These are phyloP conservation scores for Falcunculus frontatus DNA, from an alignment of 2,113 vertebrate species.

Conservation along the genomic window DNA sequence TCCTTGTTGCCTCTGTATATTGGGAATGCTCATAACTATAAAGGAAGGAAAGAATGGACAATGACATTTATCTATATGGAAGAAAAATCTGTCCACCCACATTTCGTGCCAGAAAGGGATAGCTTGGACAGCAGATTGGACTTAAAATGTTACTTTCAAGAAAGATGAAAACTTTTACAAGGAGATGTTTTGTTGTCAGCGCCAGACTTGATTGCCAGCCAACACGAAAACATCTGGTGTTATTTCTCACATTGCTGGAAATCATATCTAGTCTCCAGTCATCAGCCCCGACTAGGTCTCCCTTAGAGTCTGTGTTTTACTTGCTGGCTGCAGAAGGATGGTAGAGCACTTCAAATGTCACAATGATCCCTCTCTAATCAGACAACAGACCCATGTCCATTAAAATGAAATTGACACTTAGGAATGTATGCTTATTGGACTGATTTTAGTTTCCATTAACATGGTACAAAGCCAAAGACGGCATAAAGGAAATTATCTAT, in stretches of 20 bases:
- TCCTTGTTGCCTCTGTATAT: neutral
- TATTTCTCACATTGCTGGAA: neutral
- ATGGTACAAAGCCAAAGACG: neutral
- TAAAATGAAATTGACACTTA: neutral
- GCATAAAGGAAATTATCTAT: neutral
- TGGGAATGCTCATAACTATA: neutral
- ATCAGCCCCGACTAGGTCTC: neutral
- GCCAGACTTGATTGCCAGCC: neutral
- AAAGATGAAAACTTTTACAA: neutral
- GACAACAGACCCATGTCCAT: neutral
- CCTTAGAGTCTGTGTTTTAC: neutral
- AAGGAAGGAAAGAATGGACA: neutral
- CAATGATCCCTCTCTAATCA: neutral
- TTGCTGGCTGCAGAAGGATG: neutral
- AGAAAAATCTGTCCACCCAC: neutral
- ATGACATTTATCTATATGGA: neutral
- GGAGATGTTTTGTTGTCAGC: neutral
- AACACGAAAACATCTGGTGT: neutral
- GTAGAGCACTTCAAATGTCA: neutral
- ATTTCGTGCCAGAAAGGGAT: neutral
- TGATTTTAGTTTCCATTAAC: neutral
- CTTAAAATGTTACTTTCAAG: neutral
- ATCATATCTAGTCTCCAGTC: neutral
- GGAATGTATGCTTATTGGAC: neutral
- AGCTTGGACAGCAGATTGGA: neutral